Evolutionary conservation across 2,797 vertebrate species (phyloP).

Genomic region (Atherinosoma microstoma): DNA sequence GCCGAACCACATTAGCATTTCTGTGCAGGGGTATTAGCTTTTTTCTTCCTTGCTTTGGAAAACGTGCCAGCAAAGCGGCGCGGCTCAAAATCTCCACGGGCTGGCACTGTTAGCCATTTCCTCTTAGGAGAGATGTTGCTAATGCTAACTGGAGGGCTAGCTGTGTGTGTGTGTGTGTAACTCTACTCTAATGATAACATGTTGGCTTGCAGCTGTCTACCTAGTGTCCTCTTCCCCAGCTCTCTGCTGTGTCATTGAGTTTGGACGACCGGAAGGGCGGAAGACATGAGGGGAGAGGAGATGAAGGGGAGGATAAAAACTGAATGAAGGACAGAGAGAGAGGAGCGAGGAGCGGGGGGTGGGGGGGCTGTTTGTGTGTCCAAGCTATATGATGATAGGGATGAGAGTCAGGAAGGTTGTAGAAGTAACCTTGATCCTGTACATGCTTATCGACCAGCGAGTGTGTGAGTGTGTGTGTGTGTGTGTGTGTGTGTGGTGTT

Average conservation of each 20-base stretch:
- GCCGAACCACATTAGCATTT: constrained; percentile 5
- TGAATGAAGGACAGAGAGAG: constrained; percentile 72
- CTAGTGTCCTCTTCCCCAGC: constrained; percentile 68
- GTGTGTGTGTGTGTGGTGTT: constrained; percentile 17
- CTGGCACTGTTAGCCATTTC: constrained; percentile 24
- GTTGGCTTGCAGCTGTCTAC: constrained; percentile 76
- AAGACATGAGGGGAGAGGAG: constrained; percentile 38
- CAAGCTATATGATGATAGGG: constrained; percentile 48
- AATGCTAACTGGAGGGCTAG: constrained; percentile 66
- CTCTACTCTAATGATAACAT: constrained; percentile 76
- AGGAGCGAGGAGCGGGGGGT: constrained; percentile 25
- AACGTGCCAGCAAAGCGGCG: neutral
- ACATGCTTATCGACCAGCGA: constrained; percentile 27
- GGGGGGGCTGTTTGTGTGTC: constrained; percentile 8
- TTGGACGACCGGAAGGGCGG: constrained; percentile 70
- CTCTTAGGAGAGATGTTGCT: constrained; percentile 59
- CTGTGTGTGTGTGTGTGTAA: constrained; percentile 59
- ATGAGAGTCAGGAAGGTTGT: constrained; percentile 52
- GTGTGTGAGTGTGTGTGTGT: constrained; percentile 8
- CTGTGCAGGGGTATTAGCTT: neutral
- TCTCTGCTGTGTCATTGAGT: constrained; percentile 82
- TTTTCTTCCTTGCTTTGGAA: neutral
- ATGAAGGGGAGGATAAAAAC: constrained; percentile 46
- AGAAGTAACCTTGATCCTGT: constrained; percentile 34
- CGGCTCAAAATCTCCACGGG: constrained; percentile 7